These are phyloP conservation scores for Ianthella basta DNA, from an alignment of 37 sponge, comb jelly and placozoan species.

Conservation along the genomic window DNA sequence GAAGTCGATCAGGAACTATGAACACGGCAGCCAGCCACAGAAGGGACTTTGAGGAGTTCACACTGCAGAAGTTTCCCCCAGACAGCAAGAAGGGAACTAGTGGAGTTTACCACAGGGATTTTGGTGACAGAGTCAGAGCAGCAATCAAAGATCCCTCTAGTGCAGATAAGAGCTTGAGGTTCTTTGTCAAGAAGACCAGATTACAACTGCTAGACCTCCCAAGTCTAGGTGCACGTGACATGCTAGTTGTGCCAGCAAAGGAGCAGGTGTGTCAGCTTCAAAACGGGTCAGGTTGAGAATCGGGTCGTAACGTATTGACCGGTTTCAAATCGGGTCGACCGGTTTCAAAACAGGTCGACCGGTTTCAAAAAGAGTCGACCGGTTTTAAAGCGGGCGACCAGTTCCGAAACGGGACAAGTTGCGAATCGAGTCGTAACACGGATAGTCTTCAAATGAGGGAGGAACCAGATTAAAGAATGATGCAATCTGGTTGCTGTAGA, in stretches of 20 bases:
- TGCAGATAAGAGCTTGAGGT: slow-evolving; percentile 4
- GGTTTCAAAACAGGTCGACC: too few relatives aligned
- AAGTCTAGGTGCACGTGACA: slow-evolving; percentile 28
- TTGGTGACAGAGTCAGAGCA: slow-evolving; percentile 6
- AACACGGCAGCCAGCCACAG: neutral
- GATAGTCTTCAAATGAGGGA: too few relatives aligned
- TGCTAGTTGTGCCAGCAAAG: slow-evolving; percentile 31
- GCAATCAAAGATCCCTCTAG: slow-evolving; percentile 23
- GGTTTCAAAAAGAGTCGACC: too few relatives aligned
- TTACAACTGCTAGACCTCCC: slow-evolving; percentile 25
- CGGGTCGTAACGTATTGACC: too few relatives aligned
- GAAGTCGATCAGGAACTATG: neutral
- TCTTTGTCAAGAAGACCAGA: neutral
- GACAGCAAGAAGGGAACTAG: slow-evolving; percentile 21
- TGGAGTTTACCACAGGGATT: slow-evolving; percentile 15
- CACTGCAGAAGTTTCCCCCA: neutral
- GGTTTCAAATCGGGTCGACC: too few relatives aligned
- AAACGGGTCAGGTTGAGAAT: too few relatives aligned
- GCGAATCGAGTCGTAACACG: too few relatives aligned
- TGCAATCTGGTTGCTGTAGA: too few relatives aligned
- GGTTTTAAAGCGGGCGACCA: too few relatives aligned
- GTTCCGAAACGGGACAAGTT: too few relatives aligned
- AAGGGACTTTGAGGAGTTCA: neutral
- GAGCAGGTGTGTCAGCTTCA: slow-evolving; percentile 24
- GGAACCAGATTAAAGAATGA: too few relatives aligned